Base-by-base conservation (phyloP, 2,888 invertebrate genomes). In the Scaptomyza parva region DNA sequence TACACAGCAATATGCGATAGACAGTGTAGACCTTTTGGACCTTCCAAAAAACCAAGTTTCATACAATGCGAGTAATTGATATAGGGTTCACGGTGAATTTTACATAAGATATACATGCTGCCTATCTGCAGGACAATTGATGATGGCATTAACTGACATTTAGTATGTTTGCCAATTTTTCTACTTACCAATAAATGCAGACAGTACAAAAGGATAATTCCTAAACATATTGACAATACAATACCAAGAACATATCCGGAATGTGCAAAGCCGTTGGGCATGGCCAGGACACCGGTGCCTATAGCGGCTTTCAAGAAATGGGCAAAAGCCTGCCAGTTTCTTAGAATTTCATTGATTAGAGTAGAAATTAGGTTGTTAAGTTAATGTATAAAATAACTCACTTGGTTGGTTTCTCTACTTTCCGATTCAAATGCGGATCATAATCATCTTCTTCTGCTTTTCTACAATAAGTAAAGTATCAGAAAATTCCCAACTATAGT, bases 271-370 rank as follows among this genome's bases (percentile, higher is more conserved):
- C 95, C 95, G 91, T 94, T 94, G 0, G 99, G 99, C 96, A 99
- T 97, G 22, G 99, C 98, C 62, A 99, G 92, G 47, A 99, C 97
- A 0, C 99, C 99, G 11, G 98, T 98, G 3, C 99, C 99, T 54
- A 99, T 93, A 76, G 98, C 98, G 8, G 98, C 98, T 92, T 99
- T 99, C 68, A 99, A 93, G 76, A 99, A 93, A 92, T 99, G 98
- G 86, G 98, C 96, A 72, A 98, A 93, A 0, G 98, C 97, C 89
- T 98, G 97, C 91, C 94, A 91, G 89, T 98, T 97, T 63, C 98
- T 98, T 92, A 8, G 93, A 20, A n/a, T 22, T 28, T 9, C 17
- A 17, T 9, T 17, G 9, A 37, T 9, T 18, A 18, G 28, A 18
- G 7, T 20, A 18, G 2, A 45, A 12, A 2, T 1, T 6, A 28